Evolutionary conservation across 2,113 vertebrate genomes (phyloP).

Genomic region (Hippocampus barbouri): DNA sequence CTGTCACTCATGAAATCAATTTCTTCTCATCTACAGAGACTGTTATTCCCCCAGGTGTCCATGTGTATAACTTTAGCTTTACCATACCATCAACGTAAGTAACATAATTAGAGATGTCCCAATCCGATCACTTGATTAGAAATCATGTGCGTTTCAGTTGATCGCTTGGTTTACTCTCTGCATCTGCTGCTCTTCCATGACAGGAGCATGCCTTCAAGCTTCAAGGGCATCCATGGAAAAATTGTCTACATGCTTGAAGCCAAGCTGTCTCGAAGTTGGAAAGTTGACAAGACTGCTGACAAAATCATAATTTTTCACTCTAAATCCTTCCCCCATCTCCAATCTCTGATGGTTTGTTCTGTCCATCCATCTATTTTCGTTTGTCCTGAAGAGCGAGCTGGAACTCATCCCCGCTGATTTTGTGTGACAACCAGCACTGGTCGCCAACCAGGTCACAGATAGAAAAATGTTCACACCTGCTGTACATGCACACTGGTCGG

Average conservation of each 20-base stretch:
- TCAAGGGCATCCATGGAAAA: constrained; percentile 53
- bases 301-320: constrained; percentile 52
- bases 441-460: too few relatives aligned
- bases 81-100: constrained; percentile 64
- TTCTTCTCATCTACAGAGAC: constrained; percentile 43
- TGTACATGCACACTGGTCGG: too few relatives aligned
- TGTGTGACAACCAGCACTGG: too few relatives aligned
- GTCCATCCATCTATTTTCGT: background rate
- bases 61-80: constrained; percentile 65
- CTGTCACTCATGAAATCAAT: background rate
- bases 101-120: too few relatives aligned
- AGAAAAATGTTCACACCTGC: too few relatives aligned
- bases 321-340: constrained; percentile 24
- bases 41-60: constrained; percentile 51
- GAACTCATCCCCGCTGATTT: too few relatives aligned
- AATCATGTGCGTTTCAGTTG: too few relatives aligned
- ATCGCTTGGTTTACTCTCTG: background rate
- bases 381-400: background rate
- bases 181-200: constrained; percentile 6
- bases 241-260: constrained; percentile 64
- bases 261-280: constrained; percentile 65
- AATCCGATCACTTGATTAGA: too few relatives aligned
- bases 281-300: constrained; percentile 24
- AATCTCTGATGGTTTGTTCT: constrained; percentile 55
- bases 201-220: constrained; percentile 68